phyloP scores from a whole-genome alignment of 2,113 vertebrate species.

The Xerus inauris region DNA sequence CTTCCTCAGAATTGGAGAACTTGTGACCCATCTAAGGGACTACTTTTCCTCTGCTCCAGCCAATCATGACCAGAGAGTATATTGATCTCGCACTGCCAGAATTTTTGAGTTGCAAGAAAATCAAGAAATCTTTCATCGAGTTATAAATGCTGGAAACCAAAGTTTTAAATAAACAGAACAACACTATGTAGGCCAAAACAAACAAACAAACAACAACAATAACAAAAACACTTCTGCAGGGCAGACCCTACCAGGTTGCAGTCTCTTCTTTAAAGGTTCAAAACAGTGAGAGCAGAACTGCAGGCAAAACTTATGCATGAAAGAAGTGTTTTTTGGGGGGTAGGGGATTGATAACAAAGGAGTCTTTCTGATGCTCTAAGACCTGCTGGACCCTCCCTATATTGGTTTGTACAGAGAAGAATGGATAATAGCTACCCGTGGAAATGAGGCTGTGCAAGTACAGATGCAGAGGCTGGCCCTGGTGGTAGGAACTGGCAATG shows the following conservation, averaged over 20 bases:
- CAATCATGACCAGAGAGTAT: not conserved
- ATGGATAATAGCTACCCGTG: not conserved
- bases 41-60: not conserved
- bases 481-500: not conserved
- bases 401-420: not conserved
- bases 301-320: not conserved
- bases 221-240: not conserved
- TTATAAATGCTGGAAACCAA: conserved; percentile 20
- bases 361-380: not conserved
- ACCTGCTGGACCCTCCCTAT: not conserved
- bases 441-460: accelerated
- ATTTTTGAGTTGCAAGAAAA: conserved; percentile 30
- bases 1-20: not conserved
- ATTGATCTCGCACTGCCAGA: not conserved
- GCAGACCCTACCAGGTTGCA: not conserved
- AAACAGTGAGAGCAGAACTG: not conserved
- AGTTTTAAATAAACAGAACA: conserved; percentile 20
- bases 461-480: not conserved
- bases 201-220: conserved; percentile 26
- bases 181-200: not conserved
- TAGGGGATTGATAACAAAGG: not conserved
- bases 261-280: conserved; percentile 32
- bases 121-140: not conserved
- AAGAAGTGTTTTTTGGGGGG: not conserved
- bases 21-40: too few species aligned